phyloP scores from a whole-genome alignment of 2,888 invertebrate species.

The Pyrrhia umbra region DNA sequence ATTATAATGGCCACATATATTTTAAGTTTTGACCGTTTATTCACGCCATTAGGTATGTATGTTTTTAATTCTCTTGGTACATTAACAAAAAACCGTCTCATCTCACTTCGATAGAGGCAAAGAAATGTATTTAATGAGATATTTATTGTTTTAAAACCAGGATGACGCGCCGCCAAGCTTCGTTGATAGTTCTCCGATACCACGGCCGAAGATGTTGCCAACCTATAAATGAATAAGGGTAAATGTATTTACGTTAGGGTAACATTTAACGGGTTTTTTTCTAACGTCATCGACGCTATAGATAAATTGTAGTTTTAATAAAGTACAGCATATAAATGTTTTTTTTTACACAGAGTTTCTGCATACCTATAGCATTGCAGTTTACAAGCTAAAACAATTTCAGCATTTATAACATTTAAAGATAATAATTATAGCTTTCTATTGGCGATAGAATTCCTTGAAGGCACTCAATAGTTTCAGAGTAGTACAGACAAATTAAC shows the following conservation, averaged over 20 bases:
- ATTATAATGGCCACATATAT: not conserved
- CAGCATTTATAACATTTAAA: too few relatives aligned
- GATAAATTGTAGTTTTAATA: not conserved
- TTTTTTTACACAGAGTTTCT: too few relatives aligned
- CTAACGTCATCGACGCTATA: not conserved
- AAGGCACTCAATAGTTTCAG: too few relatives aligned
- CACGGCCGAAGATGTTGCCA: slow-evolving; percentile 97
- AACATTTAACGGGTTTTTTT: not conserved
- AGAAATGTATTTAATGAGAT: slow-evolving; percentile 70
- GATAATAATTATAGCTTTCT: too few relatives aligned
- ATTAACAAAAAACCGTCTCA: slow-evolving; percentile 74
- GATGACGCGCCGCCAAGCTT: slow-evolving; percentile 96
- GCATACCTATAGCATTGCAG: too few relatives aligned
- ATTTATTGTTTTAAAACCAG: slow-evolving; percentile 92
- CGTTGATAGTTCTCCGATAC: slow-evolving; percentile 96
- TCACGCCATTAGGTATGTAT: too few relatives aligned
- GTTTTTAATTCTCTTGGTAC: slow-evolving; percentile 51
- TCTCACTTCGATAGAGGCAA: slow-evolving; percentile 77
- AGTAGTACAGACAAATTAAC: too few relatives aligned
- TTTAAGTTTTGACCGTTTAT: too few relatives aligned
- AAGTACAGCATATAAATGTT: too few relatives aligned
- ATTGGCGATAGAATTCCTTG: too few relatives aligned
- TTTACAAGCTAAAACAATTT: too few relatives aligned
- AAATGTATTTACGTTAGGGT: not conserved
- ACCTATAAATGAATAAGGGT: slow-evolving; percentile 88